Base-by-base conservation (phyloP, 2,888 invertebrate species). In the Anodontia alba region DNA sequence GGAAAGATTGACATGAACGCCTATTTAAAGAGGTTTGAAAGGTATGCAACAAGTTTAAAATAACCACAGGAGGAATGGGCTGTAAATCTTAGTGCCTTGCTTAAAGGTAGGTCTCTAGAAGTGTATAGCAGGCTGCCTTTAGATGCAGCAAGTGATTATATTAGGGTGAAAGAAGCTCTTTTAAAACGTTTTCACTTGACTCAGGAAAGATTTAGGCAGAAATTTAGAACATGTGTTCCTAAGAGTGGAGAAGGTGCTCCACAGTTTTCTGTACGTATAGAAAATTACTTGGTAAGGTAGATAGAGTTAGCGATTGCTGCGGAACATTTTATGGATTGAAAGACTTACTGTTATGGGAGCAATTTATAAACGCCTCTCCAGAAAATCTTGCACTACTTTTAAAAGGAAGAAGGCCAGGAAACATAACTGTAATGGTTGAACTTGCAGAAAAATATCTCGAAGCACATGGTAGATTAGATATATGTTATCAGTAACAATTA, bases 371-470 rank as follows among this genome's bases (percentile, higher is more conserved):
- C 5, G 62, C 70, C 7, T 42, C 29, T 78, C 23, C 29, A 23
- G 31, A 29, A 23, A 8, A 66, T 12, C 29, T 78, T 23, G 43
- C 33, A 29, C n/a, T 73, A 20, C 72, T 66, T 36, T 31, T 72
- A 0, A 70, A 57, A n/a, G 71, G 71, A 46, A 26, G 76, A 5
- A 70, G 75, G 15, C 70, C 73, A 10, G 17, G 29, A 29, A 57
- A 23, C 20, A 49, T 81, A n/a, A n/a, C 15, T 1, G 70, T 66
- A 42, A 77, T 77, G 46, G 31, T 73, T 43, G 26, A 31, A 20
- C 31, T 69, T 10, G 75, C 72, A 1, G 78, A 81, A 26, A 46
- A 75, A 49, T 81, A 74, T 73, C 49, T 75, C 31, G 78, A 81
- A 42, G 78, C 81, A 7, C 75, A 81, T 66, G 33, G 38, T 54